Base-by-base conservation (phyloP, 2,888 invertebrate species). In the Prosopocoilus inquinatus region DNA sequence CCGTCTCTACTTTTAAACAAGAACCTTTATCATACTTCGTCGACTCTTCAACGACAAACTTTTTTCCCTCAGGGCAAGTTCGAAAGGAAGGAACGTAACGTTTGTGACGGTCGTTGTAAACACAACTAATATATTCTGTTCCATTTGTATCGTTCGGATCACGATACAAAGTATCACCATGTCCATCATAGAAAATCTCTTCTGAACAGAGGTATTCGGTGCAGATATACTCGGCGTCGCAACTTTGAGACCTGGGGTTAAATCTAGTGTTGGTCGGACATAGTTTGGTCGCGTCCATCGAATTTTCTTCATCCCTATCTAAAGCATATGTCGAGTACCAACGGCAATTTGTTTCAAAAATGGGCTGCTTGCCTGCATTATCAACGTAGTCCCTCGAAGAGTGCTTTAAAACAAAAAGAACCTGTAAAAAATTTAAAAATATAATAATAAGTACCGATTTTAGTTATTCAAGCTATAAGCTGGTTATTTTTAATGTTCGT, bases 121-220 rank as follows among this genome's bases (percentile, higher is more conserved):
- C 72, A 50, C 78, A 80, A 13, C 33, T 47, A n/a, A 32, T 28
- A 9, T 47, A 47, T 13, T 9, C 13, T 47, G 20, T 47, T 49
- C 65, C 58, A 38, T 15, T 38, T 1, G 5, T 13, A 39, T 39
- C 36, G 20, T 39, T 47, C 9, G 47, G 47, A 28, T 47, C 47
- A 28, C 9, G 16, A n/a, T 43, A 43, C 20, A 32, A 1, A 9
- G 12, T 11, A 28, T 47, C 4, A 32, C 20, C 9, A n/a, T n/a
- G n/a, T n/a, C n/a, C n/a, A 33, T 2, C 11, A 5, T 20, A 5
- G 11, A 9, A 28, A 13, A 32, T 11, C 3, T n/a, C 28, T 9
- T 11, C 16, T 2, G 44, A 38, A 12, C 55, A 55, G 3, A 46
- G 32, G 4, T 43, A 32, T 16, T 55, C 55, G n/a, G 35, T 45